phyloP scores from a whole-genome alignment of 2,113 vertebrate species.

The Trogon melanurus region DNA sequence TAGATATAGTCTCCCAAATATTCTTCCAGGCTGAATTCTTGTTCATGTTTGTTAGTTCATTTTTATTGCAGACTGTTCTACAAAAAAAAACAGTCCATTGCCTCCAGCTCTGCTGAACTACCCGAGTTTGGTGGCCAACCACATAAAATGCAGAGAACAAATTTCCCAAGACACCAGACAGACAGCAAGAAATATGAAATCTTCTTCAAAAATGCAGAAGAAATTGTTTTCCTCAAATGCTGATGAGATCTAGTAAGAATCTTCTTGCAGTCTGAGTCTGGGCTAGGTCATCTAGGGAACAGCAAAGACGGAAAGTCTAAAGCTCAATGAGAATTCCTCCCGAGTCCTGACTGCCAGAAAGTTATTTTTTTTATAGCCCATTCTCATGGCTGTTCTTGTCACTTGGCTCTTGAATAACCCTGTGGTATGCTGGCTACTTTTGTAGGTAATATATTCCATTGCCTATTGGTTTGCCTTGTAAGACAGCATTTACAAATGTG shows the following conservation, averaged over 20 bases:
- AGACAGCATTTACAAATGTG: slow-evolving; percentile 45
- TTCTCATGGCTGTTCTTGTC: neutral
- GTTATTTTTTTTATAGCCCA: neutral
- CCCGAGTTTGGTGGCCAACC: fast-evolving
- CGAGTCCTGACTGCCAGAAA: neutral
- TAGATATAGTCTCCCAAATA: neutral
- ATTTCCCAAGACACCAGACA: neutral
- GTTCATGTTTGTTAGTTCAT: neutral
- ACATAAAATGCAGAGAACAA: neutral
- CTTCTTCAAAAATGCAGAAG: neutral
- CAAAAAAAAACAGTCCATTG: neutral
- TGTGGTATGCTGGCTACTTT: neutral
- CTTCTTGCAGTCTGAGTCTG: neutral
- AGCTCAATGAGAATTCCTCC: neutral
- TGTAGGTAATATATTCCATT: neutral
- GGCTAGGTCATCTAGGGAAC: neutral
- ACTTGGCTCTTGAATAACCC: neutral
- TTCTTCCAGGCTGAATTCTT: neutral
- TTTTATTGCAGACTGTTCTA: neutral
- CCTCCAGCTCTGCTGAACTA: neutral
- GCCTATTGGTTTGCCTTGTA: neutral
- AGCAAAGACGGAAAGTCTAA: neutral
- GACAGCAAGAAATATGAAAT: neutral
- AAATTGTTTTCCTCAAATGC: neutral
- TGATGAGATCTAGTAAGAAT: neutral